phyloP scores from a whole-genome alignment of 2,113 vertebrate species.

The Dunckerocampus dactyliophorus region DNA sequence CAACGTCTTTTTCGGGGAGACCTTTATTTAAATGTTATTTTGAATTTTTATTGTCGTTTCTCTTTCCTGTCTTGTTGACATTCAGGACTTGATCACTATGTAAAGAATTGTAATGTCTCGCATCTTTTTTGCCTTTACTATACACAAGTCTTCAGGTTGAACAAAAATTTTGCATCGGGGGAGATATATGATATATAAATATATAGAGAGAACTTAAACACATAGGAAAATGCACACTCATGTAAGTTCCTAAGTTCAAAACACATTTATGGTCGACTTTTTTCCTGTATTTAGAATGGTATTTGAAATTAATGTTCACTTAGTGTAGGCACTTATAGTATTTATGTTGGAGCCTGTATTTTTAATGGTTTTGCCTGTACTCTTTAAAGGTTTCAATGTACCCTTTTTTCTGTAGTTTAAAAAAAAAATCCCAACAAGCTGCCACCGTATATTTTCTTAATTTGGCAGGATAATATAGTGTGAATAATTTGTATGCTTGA shows the following conservation, averaged over 20 bases:
- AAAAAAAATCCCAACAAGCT: conserved; percentile 91
- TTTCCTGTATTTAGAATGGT: conserved; percentile 99
- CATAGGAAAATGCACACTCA: conserved; percentile 96
- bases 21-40: conserved; percentile 84
- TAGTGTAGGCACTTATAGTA: conserved; percentile 98
- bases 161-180: conserved; percentile 84
- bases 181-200: conserved; percentile 94
- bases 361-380: conserved; percentile 97
- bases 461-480: conserved; percentile 99
- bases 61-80: conserved; percentile 80
- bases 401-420: conserved; percentile 92
- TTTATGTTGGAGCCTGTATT: conserved; percentile 99
- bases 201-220: conserved; percentile 84
- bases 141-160: conserved; percentile 95
- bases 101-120: conserved; percentile 71
- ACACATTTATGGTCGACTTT: conserved; percentile 94
- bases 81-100: conserved; percentile 84
- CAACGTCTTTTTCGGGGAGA: conserved; percentile 88
- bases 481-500: conserved; percentile 98
- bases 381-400: conserved; percentile 94
- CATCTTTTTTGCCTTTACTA: conserved; percentile 89
- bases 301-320: conserved; percentile 99
- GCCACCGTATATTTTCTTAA: conserved; percentile 99
- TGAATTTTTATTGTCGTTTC: conserved; percentile 48
- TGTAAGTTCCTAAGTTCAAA: conserved; percentile 96